Evolutionary conservation across 2,797 vertebrate genomes (phyloP).

Genomic region (Etheostoma nigrum): DNA sequence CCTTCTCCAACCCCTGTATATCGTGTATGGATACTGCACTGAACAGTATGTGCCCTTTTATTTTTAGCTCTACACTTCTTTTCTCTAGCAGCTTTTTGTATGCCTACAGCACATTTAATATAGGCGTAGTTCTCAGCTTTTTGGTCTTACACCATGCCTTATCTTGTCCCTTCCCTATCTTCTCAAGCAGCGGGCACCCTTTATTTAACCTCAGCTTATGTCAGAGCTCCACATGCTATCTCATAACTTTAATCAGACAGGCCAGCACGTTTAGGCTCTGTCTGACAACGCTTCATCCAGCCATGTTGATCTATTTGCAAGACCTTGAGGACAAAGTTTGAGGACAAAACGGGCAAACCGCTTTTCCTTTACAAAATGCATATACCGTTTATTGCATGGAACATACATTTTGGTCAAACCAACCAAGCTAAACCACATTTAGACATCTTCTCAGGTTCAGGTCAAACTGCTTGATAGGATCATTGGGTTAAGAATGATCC

Average conservation of each 20-base stretch:
- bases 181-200: slow-evolving; percentile 17
- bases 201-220: slow-evolving; percentile 55
- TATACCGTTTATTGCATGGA: background rate
- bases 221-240: slow-evolving; percentile 41
- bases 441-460: background rate
- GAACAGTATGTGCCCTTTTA: slow-evolving; percentile 19
- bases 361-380: slow-evolving; percentile 1
- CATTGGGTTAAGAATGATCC: background rate
- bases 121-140: slow-evolving; percentile 14
- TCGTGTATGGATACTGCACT: background rate
- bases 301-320: background rate
- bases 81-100: slow-evolving; percentile 7
- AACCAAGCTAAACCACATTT: background rate
- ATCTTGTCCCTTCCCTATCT: slow-evolving; percentile 36
- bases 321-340: slow-evolving; percentile 42
- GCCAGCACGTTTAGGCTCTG: slow-evolving; percentile 20
- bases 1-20: background rate
- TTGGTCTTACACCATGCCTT: slow-evolving; percentile 42
- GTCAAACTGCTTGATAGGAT: slow-evolving; percentile 17
- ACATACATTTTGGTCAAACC: too few relatives aligned
- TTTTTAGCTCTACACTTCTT: background rate
- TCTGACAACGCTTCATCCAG: slow-evolving; percentile 19
- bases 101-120: slow-evolving; percentile 24
- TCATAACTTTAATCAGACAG: slow-evolving; percentile 57
- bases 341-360: background rate